Percentiles rank a stretch among this genome's conserved stretches.
phyloP scores from a whole-genome alignment of 2,113 vertebrate genomes.

The Arvicanthis niloticus region DNA sequence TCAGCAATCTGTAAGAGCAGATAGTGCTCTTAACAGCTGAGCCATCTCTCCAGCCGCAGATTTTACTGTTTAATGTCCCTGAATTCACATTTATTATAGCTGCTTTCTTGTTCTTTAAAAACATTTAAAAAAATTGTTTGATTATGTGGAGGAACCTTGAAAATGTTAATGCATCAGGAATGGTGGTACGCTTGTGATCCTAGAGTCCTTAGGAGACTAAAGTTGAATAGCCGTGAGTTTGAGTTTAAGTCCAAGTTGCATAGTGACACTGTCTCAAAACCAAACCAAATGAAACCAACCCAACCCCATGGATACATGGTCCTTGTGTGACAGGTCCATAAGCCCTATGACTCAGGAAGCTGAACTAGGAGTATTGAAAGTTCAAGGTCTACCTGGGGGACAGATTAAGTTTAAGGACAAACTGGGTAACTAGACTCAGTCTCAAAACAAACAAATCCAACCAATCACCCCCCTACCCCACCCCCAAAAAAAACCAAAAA shows the following conservation, averaged over 20 bases:
- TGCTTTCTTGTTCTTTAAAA: not conserved
- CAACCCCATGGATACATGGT: not conserved
- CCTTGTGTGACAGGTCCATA: not conserved
- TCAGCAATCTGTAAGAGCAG: no score
- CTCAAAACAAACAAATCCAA: not conserved
- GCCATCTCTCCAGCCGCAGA: not conserved
- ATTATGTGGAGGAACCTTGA: not conserved
- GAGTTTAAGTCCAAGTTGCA: not conserved
- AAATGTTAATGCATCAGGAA: not conserved
- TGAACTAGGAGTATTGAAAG: not conserved
- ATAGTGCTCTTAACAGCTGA: no score
- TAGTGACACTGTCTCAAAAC: not conserved
- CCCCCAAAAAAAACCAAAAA: not conserved
- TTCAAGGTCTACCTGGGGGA: not conserved
- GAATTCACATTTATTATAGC: constrained; percentile 13
- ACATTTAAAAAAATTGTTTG: not conserved
- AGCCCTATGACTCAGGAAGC: not conserved
- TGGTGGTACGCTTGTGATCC: not conserved
- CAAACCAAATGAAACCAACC: no score
- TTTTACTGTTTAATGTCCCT: constrained; percentile 46
- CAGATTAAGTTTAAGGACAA: not conserved
- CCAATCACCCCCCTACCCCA: not conserved
- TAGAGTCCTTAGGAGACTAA: not conserved
- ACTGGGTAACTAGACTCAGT: not conserved
- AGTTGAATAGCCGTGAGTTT: not conserved